phyloP scores from a whole-genome alignment of 2,888 invertebrate genomes.

The Adela reaumurella region DNA sequence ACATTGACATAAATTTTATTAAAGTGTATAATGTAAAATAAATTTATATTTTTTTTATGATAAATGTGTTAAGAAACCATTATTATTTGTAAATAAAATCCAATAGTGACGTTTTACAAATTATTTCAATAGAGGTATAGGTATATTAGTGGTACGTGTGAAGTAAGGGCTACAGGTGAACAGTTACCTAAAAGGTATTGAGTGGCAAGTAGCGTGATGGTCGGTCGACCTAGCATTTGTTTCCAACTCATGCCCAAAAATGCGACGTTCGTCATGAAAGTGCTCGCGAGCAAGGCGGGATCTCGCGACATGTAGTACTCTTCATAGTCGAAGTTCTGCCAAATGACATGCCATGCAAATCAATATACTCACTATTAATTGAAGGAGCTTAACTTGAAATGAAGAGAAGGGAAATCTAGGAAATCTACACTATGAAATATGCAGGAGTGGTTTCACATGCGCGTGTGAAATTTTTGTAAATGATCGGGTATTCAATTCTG shows the following conservation, averaged over 20 bases:
- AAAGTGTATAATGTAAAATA: slow-evolving; percentile 4
- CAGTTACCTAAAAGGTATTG: slow-evolving; percentile 77
- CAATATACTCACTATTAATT: too few species aligned
- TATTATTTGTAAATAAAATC: too few species aligned
- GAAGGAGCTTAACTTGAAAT: too few species aligned
- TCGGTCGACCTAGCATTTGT: slow-evolving; percentile 93
- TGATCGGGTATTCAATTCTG: too few species aligned
- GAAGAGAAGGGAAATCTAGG: too few species aligned
- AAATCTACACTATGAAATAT: too few species aligned
- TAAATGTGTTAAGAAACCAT: slow-evolving; percentile 4
- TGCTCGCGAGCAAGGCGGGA: slow-evolving; percentile 90
- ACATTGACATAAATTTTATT: slow-evolving; percentile 18
- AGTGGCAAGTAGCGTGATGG: slow-evolving; percentile 85
- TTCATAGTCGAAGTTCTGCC: slow-evolving; percentile 85
- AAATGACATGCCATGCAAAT: slow-evolving; percentile 12
- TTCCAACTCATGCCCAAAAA: slow-evolving; percentile 97
- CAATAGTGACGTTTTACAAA: too few species aligned
- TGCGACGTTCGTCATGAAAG: slow-evolving; percentile 89
- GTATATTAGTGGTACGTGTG: too few species aligned
- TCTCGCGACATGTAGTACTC: slow-evolving; percentile 97
- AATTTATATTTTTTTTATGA: not conserved
- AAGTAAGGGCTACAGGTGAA: not conserved
- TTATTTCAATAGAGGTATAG: too few species aligned
- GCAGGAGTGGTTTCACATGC: too few species aligned
- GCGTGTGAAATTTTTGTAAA: too few species aligned